Base-by-base conservation (phyloP, 2,113 vertebrate genomes). In the Rattus rattus region DNA sequence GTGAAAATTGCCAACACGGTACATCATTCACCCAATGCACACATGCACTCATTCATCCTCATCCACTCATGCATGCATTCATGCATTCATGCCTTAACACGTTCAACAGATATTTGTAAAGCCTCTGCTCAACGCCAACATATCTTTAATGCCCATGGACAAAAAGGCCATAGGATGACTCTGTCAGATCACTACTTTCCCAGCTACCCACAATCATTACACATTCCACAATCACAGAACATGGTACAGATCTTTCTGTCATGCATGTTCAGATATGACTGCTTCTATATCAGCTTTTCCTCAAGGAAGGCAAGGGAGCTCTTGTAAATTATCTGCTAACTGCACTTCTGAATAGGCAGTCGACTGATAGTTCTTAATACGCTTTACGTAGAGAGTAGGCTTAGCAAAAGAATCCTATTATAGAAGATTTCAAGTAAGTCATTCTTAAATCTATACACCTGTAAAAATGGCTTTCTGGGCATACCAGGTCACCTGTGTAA, bases 361-460 rank as follows among this genome's bases (percentile, higher is more conserved):
- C 26, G 70, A 56, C 30, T 52, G 47, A 8, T n/a, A 63, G 67
- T 81, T 67, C 8, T 30, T 52, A 33, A 36, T 76, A 67, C 36
- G 30, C 52, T 43, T 77, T 72, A 52, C 43, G 24, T 47, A 67
- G 16, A 81, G 1, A 77, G 8, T 79, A 2, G 6, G 20, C 59
- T 93, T 49, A 72, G 59, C 69, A 72, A 12, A 5, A 81, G 33
- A 49, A 20, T 4, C 47, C 10, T n/a, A 75, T 33, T 88, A 76
- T 63, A 87, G 33, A 91, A 93, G 72, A 59, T 17, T 61, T 59
- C 54, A 1, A 92, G 33, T 86, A 49, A 94, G 81, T 70, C 69
- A 77, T 80, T 81, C 49, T 96, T 79, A 84, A 96, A 95, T 61
- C 49, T 77, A n/a, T 90, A 6, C 24, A 63, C 47, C 54, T 88